Percentiles rank a stretch among this genome's conserved stretches.
Conservation (phyloP, 2,888 invertebrate species). For the Argyresthia goedartella region DNA sequence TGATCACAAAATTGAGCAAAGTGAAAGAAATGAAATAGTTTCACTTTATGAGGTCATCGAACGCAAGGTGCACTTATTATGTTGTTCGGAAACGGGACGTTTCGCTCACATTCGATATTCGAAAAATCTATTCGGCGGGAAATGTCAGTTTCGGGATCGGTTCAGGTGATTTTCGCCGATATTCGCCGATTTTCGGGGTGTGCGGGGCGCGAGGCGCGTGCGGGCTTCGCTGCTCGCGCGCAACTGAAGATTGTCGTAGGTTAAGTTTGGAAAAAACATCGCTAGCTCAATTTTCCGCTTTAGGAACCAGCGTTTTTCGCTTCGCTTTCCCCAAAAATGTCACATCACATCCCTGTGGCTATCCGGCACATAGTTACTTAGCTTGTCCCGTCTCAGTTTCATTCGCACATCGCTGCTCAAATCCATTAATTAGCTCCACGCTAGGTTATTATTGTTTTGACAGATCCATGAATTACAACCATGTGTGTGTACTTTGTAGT, state of each 20-base stretch:
- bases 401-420: not conserved
- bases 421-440: constrained; percentile 18
- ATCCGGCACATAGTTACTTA: not conserved
- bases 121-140: constrained; percentile 35
- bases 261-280: constrained; percentile 62
- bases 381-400: not conserved
- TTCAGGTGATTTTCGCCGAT: constrained; percentile 45
- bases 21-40: constrained; percentile 35
- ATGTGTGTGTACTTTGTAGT: constrained; percentile 33
- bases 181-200: constrained; percentile 41
- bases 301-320: constrained; percentile 36
- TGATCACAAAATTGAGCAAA: constrained; percentile 66
- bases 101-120: constrained; percentile 20
- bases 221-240: constrained; percentile 53
- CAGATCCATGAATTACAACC: constrained; percentile 41
- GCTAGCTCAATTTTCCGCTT: constrained; percentile 61
- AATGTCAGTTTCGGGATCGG: constrained; percentile 31
- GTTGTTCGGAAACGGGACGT: constrained; percentile 34
- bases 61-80: constrained; percentile 32
- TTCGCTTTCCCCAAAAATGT: constrained; percentile 35
- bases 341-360: not conserved
- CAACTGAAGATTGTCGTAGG: constrained; percentile 67
- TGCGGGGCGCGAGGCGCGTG: constrained; percentile 43
- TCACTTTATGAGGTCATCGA: constrained; percentile 51
- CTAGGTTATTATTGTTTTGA: constrained; percentile 48